Percentiles rank a stretch among this genome's conserved stretches.
Conservation (phyloP, 2,797 vertebrate genomes). For the Chaenodraco wilsoni region DNA sequence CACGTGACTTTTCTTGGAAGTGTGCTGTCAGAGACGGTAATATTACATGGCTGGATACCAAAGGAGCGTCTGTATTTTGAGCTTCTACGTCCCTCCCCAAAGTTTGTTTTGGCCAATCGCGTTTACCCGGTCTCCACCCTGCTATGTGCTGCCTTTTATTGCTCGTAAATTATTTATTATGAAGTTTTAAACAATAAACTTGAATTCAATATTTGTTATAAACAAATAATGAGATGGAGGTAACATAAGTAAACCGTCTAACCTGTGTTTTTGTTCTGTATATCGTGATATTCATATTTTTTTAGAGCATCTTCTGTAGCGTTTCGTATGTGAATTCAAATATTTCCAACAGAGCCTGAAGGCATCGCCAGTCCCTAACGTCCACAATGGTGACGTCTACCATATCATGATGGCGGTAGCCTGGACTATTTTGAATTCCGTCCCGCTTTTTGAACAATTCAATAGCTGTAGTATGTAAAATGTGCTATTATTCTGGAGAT, state of each 20-base stretch:
- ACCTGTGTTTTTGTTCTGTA: accelerated
- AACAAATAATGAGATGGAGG: accelerated
- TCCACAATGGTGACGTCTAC: conserved; percentile 80
- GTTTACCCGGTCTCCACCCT: conserved; percentile 31
- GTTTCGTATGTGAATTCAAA: accelerated
- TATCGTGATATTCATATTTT: accelerated
- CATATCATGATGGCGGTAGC: conserved; percentile 83
- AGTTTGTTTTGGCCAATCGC: conserved; percentile 72
- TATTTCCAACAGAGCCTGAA: conserved; percentile 32
- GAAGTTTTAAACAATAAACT: accelerated
- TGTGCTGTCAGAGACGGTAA: neutral
- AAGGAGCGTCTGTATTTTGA: conserved; percentile 28
- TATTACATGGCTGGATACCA: neutral
- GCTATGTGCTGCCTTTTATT: conserved; percentile 38
- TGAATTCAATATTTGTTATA: accelerated
- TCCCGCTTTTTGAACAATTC: conserved; percentile 66
- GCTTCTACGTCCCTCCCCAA: conserved; percentile 42
- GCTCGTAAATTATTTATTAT: neutral
- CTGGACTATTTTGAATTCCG: conserved; percentile 81
- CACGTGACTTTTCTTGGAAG: neutral
- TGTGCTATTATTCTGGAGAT: conserved; percentile 16
- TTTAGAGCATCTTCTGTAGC: accelerated
- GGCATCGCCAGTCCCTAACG: conserved; percentile 77
- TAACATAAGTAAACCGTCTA: accelerated
- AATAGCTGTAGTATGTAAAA: conserved; percentile 34